Evolutionary conservation across 2,113 vertebrate species (phyloP).

Genomic region (Albula glossodonta): DNA sequence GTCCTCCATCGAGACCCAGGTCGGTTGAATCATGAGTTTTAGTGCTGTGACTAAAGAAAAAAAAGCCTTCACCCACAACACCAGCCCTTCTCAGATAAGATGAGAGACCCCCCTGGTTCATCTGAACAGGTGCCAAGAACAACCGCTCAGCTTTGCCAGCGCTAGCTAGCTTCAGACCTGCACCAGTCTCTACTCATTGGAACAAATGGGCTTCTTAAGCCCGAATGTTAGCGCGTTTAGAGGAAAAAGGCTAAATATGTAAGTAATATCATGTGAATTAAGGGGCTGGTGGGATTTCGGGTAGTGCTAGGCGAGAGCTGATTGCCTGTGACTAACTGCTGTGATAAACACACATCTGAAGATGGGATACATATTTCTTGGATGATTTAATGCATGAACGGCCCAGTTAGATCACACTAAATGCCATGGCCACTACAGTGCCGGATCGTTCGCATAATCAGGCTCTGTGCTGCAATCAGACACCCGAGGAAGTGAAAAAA

Average conservation of each 20-base stretch:
- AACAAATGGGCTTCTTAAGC: background rate
- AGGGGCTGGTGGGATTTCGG: background rate
- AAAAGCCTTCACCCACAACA: background rate
- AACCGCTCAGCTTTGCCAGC: too few relatives aligned
- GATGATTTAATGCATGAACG: background rate
- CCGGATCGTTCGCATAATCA: background rate
- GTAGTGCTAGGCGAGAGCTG: background rate
- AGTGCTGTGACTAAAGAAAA: background rate
- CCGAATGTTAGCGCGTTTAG: background rate
- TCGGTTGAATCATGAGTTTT: background rate
- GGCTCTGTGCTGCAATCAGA: background rate
- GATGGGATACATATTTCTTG: background rate
- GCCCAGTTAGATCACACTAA: background rate
- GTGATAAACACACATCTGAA: background rate
- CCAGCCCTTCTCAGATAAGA: background rate
- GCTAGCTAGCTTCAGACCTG: background rate
- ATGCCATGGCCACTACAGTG: background rate
- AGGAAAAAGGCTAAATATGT: background rate
- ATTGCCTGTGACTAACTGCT: background rate
- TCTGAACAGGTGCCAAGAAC: background rate
- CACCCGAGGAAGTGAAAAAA: background rate
- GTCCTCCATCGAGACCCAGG: too few relatives aligned
- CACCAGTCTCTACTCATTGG: background rate
- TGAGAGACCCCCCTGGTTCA: background rate
- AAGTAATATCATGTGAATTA: background rate